Conservation (phyloP, 2,888 invertebrate genomes). For the Hypselothyrea guttata region DNA sequence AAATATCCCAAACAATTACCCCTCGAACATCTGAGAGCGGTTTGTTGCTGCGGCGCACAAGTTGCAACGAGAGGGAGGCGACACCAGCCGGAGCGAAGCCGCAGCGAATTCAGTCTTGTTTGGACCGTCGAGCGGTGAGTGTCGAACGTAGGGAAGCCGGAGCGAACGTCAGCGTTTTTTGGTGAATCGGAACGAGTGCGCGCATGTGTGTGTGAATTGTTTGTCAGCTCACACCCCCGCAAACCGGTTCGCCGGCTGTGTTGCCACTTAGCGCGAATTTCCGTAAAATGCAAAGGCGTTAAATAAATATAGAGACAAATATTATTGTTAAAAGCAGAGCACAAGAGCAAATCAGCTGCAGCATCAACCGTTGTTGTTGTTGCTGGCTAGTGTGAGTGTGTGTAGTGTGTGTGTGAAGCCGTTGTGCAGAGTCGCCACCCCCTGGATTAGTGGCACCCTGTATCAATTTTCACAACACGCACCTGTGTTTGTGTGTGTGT, state of each 20-base stretch:
- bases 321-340: constrained; percentile 58
- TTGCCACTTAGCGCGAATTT: constrained; percentile 38
- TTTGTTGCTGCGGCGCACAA: too few species aligned
- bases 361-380: constrained; percentile 18
- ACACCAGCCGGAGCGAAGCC: too few species aligned
- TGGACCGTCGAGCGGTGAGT: constrained; percentile 54
- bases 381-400: constrained; percentile 21
- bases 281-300: constrained; percentile 52
- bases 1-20: constrained; percentile 52
- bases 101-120: constrained; percentile 46
- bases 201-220: constrained; percentile 53
- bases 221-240: constrained; percentile 60
- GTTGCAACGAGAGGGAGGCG: too few species aligned
- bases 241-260: constrained; percentile 66
- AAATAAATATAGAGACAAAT: constrained; percentile 35
- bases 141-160: constrained; percentile 41
- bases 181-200: constrained; percentile 27
- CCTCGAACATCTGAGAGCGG: constrained; percentile 36
- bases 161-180: constrained; percentile 39
- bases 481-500: constrained; percentile 34
- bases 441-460: constrained; percentile 81
- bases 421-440: constrained; percentile 76
- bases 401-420: constrained; percentile 38
- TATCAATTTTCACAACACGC: constrained; percentile 54
- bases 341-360: constrained; percentile 33